phyloP scores from a whole-genome alignment of 2,888 invertebrate genomes.

The Clitarchus hookeri region DNA sequence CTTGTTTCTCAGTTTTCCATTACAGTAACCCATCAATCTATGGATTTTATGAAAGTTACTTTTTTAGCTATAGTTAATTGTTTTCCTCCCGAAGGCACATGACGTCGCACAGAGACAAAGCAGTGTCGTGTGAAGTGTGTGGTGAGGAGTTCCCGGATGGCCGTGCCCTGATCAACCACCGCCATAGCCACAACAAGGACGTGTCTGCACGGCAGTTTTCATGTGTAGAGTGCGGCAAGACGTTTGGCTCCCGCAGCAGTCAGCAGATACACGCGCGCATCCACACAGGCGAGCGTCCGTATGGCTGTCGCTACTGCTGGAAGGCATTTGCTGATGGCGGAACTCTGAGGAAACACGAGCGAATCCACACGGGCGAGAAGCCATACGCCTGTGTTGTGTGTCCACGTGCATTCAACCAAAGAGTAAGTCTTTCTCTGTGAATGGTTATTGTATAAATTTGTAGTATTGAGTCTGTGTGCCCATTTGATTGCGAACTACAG shows the following conservation, averaged over 20 bases:
- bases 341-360: conserved; percentile 80
- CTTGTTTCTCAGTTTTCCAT: too few relatives aligned
- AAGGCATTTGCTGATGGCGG: conserved; percentile 89
- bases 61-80: not conserved
- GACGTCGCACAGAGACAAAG: conserved; percentile 72
- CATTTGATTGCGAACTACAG: too few relatives aligned
- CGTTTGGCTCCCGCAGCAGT: conserved; percentile 82
- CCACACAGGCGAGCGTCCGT: conserved; percentile 83
- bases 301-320: conserved; percentile 85
- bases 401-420: conserved; percentile 84
- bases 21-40: too few relatives aligned
- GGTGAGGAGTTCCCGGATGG: conserved; percentile 73
- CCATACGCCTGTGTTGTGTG: conserved; percentile 88
- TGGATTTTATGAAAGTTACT: too few relatives aligned
- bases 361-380: conserved; percentile 84
- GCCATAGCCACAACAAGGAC: conserved; percentile 65
- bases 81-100: conserved; percentile 59
- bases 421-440: conserved; percentile 43
- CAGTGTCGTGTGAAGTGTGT: conserved; percentile 70
- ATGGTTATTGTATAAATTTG: not conserved
- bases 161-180: conserved; percentile 69
- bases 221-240: conserved; percentile 82
- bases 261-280: conserved; percentile 86
- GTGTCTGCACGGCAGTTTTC: conserved; percentile 70
- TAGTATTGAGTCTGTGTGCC: too few relatives aligned